phyloP scores from a whole-genome alignment of 1,140 invertebrate species.

The Leptopilina boulardi region DNA sequence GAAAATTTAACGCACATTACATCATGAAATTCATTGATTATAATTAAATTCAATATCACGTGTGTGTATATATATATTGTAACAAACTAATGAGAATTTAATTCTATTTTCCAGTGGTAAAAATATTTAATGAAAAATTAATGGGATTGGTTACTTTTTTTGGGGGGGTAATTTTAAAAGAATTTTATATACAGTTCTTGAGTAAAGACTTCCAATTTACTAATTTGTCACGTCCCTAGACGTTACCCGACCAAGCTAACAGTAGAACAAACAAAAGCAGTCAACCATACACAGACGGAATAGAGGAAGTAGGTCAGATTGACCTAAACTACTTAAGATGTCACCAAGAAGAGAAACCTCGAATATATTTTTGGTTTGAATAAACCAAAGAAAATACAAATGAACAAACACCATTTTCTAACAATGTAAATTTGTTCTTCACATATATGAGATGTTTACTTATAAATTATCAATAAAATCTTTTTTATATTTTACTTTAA shows the following conservation, averaged over 20 bases:
- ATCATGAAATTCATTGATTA: neutral
- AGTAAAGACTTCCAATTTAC: neutral
- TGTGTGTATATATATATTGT: too few species aligned
- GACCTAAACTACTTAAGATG: slow-evolving; percentile 9
- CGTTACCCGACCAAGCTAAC: slow-evolving; percentile 16
- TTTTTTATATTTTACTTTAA: too few species aligned
- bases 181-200: neutral
- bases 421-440: neutral
- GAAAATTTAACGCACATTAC: neutral
- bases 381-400: neutral
- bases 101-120: too few species aligned
- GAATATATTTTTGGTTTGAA: neutral
- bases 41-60: neutral
- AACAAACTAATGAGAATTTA: too few species aligned
- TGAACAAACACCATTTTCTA: neutral
- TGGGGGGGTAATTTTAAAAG: neutral
- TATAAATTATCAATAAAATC: too few species aligned
- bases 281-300: slow-evolving; percentile 8
- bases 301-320: slow-evolving; percentile 2
- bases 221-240: slow-evolving; percentile 4
- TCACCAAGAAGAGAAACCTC: neutral
- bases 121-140: too few species aligned
- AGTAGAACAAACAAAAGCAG: slow-evolving; percentile 17
- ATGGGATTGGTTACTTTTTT: too few species aligned
- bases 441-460: too few species aligned